A percentile compares a stretch with the other conserved stretches of the same genome.
These are phyloP conservation scores for Antechinus stuartii DNA, from an alignment of 2,113 vertebrate genomes.

Conservation along the genomic window DNA sequence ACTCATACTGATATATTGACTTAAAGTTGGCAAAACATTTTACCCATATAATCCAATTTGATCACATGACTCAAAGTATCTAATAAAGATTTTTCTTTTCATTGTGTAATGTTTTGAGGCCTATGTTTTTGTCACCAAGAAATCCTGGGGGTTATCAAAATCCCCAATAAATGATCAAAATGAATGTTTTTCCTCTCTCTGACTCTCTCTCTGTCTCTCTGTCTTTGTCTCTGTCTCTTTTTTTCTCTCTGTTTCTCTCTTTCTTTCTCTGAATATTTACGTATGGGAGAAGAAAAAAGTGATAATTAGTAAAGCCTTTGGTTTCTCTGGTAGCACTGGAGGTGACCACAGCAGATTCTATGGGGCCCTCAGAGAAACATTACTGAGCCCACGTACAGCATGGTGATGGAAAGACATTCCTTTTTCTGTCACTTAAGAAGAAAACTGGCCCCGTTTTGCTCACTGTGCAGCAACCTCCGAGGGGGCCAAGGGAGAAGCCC, in stretches of 20 bases:
- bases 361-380: constrained; percentile 4
- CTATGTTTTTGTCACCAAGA: constrained; percentile 23
- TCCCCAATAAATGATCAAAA: constrained; percentile 32
- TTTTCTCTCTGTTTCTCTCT: neutral
- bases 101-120: neutral
- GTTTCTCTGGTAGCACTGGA: neutral
- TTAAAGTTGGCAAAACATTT: neutral
- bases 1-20: neutral
- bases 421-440: constrained; percentile 40
- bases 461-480: neutral
- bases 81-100: neutral
- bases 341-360: constrained; percentile 28
- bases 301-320: constrained; percentile 40
- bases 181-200: neutral
- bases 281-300: neutral
- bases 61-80: neutral
- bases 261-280: neutral
- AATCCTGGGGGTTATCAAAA: neutral
- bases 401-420: neutral
- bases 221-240: neutral
- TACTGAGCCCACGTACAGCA: constrained; percentile 13
- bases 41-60: neutral
- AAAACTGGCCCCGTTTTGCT: constrained; percentile 45
- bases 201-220: too few relatives aligned
- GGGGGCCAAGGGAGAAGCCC: neutral